A percentile compares a stretch with the other conserved stretches of the same genome.
phyloP scores from a whole-genome alignment of 2,797 vertebrate genomes.

The Macroramphosus scolopax region DNA sequence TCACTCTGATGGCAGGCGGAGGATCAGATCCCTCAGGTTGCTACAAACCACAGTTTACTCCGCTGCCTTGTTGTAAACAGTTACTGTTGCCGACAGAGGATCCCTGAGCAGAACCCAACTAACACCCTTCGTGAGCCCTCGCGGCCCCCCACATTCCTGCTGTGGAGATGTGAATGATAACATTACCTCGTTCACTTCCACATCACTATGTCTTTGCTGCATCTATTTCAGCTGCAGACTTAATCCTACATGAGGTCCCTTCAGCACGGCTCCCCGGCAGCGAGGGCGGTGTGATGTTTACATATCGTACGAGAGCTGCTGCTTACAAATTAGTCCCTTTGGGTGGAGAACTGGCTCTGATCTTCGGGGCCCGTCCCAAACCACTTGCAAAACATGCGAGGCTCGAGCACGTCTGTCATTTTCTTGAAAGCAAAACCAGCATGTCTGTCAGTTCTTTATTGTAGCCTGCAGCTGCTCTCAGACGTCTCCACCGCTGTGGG shows the following conservation, averaged over 20 bases:
- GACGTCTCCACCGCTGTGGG: too few relatives aligned
- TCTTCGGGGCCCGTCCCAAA: constrained; percentile 43
- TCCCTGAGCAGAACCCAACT: too few relatives aligned
- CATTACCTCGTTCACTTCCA: constrained; percentile 8
- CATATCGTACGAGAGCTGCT: constrained; percentile 44
- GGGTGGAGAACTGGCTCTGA: constrained; percentile 47
- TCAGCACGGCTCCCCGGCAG: constrained; percentile 18
- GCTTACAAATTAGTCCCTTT: constrained; percentile 70
- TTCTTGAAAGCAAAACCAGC: constrained; percentile 24
- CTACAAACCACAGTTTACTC: too few relatives aligned
- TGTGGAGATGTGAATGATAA: too few relatives aligned
- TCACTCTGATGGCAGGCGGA: too few relatives aligned
- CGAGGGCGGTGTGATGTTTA: constrained; percentile 54
- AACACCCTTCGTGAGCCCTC: too few relatives aligned
- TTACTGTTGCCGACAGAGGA: too few relatives aligned
- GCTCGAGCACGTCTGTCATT: constrained; percentile 28
- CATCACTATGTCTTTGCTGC: constrained; percentile 37
- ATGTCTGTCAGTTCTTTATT: constrained; percentile 14
- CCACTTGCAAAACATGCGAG: constrained; percentile 39
- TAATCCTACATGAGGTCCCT: constrained; percentile 41
- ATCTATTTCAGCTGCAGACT: constrained; percentile 46
- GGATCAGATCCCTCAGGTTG: too few relatives aligned
- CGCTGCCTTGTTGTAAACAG: too few relatives aligned
- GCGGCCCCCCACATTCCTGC: too few relatives aligned
- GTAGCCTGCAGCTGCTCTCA: constrained; percentile 41